Conservation (phyloP, 2,113 vertebrate genomes). For the Parus major region DNA sequence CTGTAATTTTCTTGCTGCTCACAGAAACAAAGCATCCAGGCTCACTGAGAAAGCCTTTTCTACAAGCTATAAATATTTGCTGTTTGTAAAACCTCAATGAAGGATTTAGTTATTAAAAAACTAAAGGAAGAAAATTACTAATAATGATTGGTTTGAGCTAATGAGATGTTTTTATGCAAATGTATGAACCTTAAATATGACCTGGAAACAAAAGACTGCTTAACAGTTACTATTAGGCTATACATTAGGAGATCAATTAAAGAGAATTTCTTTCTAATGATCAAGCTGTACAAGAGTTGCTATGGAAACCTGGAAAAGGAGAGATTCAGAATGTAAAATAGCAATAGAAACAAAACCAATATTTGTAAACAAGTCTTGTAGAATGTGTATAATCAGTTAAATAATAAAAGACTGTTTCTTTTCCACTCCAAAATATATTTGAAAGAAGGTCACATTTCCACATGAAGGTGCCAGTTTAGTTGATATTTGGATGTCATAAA, state of each 20-base stretch:
- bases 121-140: conserved; percentile 88
- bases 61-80: conserved; percentile 89
- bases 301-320: conserved; percentile 79
- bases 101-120: conserved; percentile 87
- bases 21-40: conserved; percentile 67
- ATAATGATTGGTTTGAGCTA: conserved; percentile 92
- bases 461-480: not conserved
- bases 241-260: conserved; percentile 99
- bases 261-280: conserved; percentile 90
- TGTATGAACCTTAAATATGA: conserved; percentile 90
- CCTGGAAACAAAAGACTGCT: conserved; percentile 97
- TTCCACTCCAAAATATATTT: not conserved
- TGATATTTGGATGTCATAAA: conserved; percentile 19
- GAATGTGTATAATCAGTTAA: conserved; percentile 72
- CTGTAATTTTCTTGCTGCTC: conserved; percentile 75
- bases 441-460: not conserved
- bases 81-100: conserved; percentile 79
- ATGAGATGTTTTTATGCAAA: conserved; percentile 95
- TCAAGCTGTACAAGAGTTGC: conserved; percentile 78
- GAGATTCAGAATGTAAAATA: conserved; percentile 74
- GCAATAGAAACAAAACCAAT: conserved; percentile 72
- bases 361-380: conserved; percentile 80
- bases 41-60: conserved; percentile 76
- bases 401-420: conserved; percentile 58
- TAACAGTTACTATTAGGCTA: conserved; percentile 90